phyloP scores from a whole-genome alignment of 2,888 invertebrate species.

The Nasonovia ribisnigri region DNA sequence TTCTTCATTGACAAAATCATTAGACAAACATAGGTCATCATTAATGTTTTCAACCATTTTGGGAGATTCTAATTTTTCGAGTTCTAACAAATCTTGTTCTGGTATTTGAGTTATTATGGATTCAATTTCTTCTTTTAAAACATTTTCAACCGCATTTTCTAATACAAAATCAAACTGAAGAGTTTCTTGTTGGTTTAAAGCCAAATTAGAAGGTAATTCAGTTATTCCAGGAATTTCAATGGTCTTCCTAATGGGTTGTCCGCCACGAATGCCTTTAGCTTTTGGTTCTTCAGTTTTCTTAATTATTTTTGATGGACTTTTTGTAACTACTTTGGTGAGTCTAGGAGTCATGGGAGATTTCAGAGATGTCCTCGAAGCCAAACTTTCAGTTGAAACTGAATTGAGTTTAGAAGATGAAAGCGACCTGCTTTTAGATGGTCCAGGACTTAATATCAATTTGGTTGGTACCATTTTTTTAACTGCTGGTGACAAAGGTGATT shows the following conservation, averaged over 20 bases:
- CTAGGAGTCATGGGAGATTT: conserved; percentile 54
- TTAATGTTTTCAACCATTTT: background rate
- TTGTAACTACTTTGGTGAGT: conserved; percentile 3
- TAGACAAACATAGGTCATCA: background rate
- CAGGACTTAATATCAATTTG: conserved; percentile 46
- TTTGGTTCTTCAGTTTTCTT: conserved; percentile 33
- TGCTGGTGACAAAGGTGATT: conserved; percentile 34
- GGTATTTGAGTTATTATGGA: background rate
- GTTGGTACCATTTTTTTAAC: conserved; percentile 39
- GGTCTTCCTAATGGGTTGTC: conserved; percentile 43
- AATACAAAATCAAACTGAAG: background rate
- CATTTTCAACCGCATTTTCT: conserved; percentile 21
- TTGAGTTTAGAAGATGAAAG: conserved; percentile 42
- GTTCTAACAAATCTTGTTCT: background rate
- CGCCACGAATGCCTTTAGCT: conserved; percentile 41
- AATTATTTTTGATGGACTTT: conserved; percentile 19
- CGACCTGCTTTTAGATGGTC: conserved; percentile 22
- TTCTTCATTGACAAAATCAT: conserved; percentile 3
- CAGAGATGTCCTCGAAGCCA: conserved; percentile 24
- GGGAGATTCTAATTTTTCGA: background rate
- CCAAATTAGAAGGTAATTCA: conserved; percentile 8
- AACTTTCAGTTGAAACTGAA: conserved; percentile 54
- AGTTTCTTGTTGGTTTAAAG: conserved; percentile 11
- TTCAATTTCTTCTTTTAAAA: conserved; percentile 12
- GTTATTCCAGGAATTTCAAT: conserved; percentile 57